A percentile compares a stretch with the other conserved stretches of the same genome.
Evolutionary conservation across 2,797 vertebrate species (phyloP).

Genomic region (Alosa sapidissima): DNA sequence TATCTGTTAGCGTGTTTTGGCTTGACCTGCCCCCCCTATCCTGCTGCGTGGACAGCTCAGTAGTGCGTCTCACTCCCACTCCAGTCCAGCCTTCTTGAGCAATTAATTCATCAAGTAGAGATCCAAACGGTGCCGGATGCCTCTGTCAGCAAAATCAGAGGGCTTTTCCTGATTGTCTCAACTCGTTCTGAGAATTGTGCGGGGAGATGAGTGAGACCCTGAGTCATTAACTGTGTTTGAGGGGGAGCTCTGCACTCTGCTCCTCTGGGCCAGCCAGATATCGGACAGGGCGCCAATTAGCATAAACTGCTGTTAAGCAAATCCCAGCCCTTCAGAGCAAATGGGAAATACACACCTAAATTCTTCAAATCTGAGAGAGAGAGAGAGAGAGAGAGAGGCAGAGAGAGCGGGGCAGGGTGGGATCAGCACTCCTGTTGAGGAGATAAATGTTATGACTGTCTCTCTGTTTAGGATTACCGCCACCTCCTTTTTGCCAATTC

Average conservation of each 20-base stretch:
- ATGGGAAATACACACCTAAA: not conserved
- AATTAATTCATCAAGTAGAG: slow-evolving; percentile 21
- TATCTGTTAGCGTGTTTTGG: not conserved
- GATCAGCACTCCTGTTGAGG: not conserved
- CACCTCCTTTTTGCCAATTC: not conserved
- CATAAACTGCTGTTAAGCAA: slow-evolving; percentile 7
- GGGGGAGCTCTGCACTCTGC: not conserved
- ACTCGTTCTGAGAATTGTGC: not conserved
- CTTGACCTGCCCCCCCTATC: not conserved
- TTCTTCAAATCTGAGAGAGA: not conserved
- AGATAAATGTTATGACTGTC: not conserved
- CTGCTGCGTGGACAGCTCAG: not conserved
- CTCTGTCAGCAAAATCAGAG: slow-evolving; percentile 6
- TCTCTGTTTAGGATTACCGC: not conserved
- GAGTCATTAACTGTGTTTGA: not conserved
- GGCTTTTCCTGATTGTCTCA: not conserved
- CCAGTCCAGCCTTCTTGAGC: not conserved
- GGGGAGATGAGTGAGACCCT: not conserved
- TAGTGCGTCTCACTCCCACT: not conserved
- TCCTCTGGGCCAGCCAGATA: not conserved
- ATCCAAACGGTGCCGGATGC: not conserved
- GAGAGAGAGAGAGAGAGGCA: not conserved
- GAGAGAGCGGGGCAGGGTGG: not conserved
- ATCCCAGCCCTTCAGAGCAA: not conserved
- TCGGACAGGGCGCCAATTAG: slow-evolving; percentile 20